phyloP scores from a whole-genome alignment of 1,140 invertebrate species.

The Drosophila jambulina region DNA sequence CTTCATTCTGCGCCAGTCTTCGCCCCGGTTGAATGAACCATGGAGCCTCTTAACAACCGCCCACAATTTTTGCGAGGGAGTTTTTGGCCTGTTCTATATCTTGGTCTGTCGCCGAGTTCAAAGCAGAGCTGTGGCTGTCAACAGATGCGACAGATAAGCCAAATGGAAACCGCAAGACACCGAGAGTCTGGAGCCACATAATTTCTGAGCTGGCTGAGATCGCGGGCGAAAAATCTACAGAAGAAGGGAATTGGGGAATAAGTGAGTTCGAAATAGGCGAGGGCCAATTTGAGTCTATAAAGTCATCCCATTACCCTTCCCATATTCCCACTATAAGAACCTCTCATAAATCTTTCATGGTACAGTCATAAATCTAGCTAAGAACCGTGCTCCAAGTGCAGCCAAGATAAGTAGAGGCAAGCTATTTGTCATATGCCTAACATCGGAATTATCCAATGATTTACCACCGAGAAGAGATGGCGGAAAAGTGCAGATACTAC shows the following conservation, averaged over 20 bases:
- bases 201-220: constrained; percentile 56
- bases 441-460: constrained; percentile 58
- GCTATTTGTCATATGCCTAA: constrained; percentile 69
- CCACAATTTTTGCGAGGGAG: constrained; percentile 43
- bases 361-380: constrained; percentile 45
- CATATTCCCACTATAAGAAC: not conserved
- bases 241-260: constrained; percentile 10
- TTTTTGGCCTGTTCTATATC: constrained; percentile 28
- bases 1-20: constrained; percentile 21
- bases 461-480: constrained; percentile 33
- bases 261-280: constrained; percentile 5
- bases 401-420: constrained; percentile 16
- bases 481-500: constrained; percentile 39
- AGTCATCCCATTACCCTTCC: constrained; percentile 8
- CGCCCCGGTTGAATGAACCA: constrained; percentile 44
- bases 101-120: constrained; percentile 61
- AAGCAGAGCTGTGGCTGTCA: constrained; percentile 66
- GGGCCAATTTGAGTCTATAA: constrained; percentile 5
- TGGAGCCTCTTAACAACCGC: constrained; percentile 33
- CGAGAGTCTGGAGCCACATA: constrained; percentile 48
- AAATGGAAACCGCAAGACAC: constrained; percentile 39
- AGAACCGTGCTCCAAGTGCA: constrained; percentile 19
- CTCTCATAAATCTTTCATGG: constrained; percentile 34
- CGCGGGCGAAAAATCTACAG: constrained; percentile 54
- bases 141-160: constrained; percentile 73